Conservation (phyloP, 2,113 vertebrate genomes). For the mouse (Mus musculus) region GRCm39 chr9:31226501-31227000, state of each 20-base stretch:
- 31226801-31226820: neutral
- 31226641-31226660: neutral
- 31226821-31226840: slow-evolving; percentile 43
- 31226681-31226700: neutral
- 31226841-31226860: slow-evolving; percentile 28
- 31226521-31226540: slow-evolving; percentile 13
- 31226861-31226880: neutral
- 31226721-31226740: neutral
- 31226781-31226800: neutral
- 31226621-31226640: slow-evolving; percentile 32
- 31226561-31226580: slow-evolving; percentile 25
- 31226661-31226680: slow-evolving; percentile 1
- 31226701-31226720: slow-evolving; percentile 37
- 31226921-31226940: slow-evolving; percentile 26
- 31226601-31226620: neutral
- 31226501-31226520: neutral
- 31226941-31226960: neutral
- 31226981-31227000: neutral
- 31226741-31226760: neutral
- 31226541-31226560: slow-evolving; percentile 39
- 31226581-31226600: slow-evolving; percentile 20
- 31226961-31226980: neutral
- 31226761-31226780: neutral
- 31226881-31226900: neutral
- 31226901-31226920: neutral